These are phyloP conservation scores for Gymnocheta viridis DNA, from an alignment of 2,888 invertebrate genomes.

Conservation along the genomic window DNA sequence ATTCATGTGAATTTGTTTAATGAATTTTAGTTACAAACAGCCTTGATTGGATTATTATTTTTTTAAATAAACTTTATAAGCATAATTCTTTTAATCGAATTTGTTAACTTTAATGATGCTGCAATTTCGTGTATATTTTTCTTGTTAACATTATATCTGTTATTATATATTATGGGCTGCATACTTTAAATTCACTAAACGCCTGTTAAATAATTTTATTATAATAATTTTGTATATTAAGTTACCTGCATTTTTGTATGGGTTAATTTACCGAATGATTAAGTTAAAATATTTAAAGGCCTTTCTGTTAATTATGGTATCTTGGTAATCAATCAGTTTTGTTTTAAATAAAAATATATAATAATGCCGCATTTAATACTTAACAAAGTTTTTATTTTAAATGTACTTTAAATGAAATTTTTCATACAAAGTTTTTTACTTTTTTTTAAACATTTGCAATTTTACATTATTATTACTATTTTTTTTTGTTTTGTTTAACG, in stretches of 20 bases:
- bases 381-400: no score
- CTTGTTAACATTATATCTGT: not conserved
- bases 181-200: not conserved
- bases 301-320: not conserved
- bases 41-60: constrained; percentile 43
- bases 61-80: not conserved
- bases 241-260: no score
- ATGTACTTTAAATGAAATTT: no score
- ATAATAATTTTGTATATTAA: not conserved
- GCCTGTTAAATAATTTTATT: not conserved
- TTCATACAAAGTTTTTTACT: no score
- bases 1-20: constrained; percentile 28
- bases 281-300: not conserved
- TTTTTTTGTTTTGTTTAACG: no score
- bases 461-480: no score
- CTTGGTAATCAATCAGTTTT: not conserved
- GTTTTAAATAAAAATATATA: not conserved
- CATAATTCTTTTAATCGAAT: not conserved
- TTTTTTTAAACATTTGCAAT: no score
- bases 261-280: not conserved
- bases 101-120: not conserved
- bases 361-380: no score
- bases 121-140: not conserved
- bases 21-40: not conserved
- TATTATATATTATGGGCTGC: not conserved